A percentile compares a stretch with the other conserved stretches of the same genome.
phyloP scores from a whole-genome alignment of 2,113 vertebrate species.

The Brachyhypopomus occidentalis region DNA sequence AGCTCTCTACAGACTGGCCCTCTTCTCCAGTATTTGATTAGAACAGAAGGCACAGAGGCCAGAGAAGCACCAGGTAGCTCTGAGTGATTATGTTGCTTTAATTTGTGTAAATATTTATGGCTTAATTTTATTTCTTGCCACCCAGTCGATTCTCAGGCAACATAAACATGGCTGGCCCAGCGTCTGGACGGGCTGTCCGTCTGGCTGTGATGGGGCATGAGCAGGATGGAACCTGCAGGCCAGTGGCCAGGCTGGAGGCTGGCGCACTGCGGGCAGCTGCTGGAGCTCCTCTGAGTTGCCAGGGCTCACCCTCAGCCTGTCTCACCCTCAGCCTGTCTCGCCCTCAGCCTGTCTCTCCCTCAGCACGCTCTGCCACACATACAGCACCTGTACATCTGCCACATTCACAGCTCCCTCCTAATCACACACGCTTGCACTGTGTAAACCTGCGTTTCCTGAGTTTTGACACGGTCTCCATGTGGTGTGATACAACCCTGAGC shows the following conservation, averaged over 20 bases:
- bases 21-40: slow-evolving; percentile 45
- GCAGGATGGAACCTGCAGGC: slow-evolving; percentile 46
- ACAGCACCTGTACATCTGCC: slow-evolving; percentile 28
- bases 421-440: neutral
- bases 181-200: slow-evolving; percentile 58
- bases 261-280: slow-evolving; percentile 44
- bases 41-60: neutral
- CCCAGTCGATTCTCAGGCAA: slow-evolving; percentile 37
- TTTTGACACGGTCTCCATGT: neutral
- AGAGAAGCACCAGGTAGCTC: slow-evolving; percentile 42
- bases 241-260: slow-evolving; percentile 50
- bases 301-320: slow-evolving; percentile 31
- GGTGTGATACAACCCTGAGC: neutral
- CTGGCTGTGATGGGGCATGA: slow-evolving; percentile 45
- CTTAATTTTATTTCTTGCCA: slow-evolving; percentile 56
- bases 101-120: slow-evolving; percentile 62
- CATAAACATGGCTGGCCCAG: slow-evolving; percentile 49
- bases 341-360: neutral
- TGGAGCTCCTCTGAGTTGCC: slow-evolving; percentile 53
- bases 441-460: neutral
- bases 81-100: slow-evolving; percentile 60
- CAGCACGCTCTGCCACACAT: neutral
- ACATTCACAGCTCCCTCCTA: slow-evolving; percentile 25
- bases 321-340: slow-evolving; percentile 19
- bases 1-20: neutral